Base-by-base conservation (phyloP, 1,140 invertebrate species). In the Caenorhabditis remanei region DNA sequence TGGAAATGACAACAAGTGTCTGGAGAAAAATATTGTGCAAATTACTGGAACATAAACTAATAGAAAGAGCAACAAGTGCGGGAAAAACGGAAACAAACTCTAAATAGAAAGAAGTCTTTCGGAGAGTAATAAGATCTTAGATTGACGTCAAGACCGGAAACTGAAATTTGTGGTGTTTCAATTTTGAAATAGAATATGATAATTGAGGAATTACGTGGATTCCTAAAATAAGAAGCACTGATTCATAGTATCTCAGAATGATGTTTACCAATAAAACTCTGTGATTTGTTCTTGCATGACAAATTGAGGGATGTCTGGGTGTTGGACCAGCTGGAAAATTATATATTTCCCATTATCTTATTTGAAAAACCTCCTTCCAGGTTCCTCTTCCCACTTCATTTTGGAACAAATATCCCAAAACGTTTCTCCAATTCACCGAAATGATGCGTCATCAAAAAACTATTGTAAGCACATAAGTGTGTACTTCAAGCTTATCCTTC, bases 401-500 rank as follows among this genome's bases (percentile, higher is more conserved):
- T 32, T 32, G 32, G 32, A 32, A 0, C 0, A 32, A 32, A 32
- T 2, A 32, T 32, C 32, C 32, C 32, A 32, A 32, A 32, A 32
- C 32, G 32, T 32, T 32, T 32, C 32, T 21, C 19, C 3, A 21
- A 61, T 61, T 61, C 21, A n/a, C 21, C 21, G 11, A 61, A 61
- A 61, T 61, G 56, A 61, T 61, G 56, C 56, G 56, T 61, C 56
- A 61, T 61, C 56, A 61, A 61, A 61, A 61, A 61, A 61, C 56
- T 16, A 53, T 53, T 53, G 50, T 53, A 53, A 53, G 16, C 16
- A 21, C 40, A 46, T 24, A 50, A 53, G 46, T 46, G 67, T 75
- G 43, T 50, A 79, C 71, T 79, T 79, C 71, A 79, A 79, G 71
- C 43, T 79, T 53, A 79, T 79, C 71, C 71, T 32, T 46, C 14